Evolutionary conservation across 2,797 vertebrate genomes (phyloP).

Genomic region (Heterohyrax brucei): DNA sequence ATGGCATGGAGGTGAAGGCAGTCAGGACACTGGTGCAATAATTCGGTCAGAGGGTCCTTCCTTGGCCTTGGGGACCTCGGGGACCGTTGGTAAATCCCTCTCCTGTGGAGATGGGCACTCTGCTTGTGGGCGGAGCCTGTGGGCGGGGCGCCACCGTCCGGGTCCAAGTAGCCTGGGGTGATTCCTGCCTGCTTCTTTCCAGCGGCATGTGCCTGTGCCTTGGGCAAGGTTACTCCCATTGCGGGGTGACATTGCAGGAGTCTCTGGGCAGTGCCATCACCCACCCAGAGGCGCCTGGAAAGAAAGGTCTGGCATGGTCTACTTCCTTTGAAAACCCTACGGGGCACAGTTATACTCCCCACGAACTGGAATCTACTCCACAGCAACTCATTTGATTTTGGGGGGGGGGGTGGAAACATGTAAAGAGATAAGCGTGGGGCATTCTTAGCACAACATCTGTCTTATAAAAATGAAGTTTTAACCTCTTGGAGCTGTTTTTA

Average conservation of each 20-base stretch:
- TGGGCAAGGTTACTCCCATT: not conserved
- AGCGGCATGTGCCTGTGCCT: not conserved
- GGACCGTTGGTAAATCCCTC: not conserved
- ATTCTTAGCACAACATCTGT: not conserved
- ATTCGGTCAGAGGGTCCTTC: not conserved
- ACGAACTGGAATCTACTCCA: too few relatives aligned
- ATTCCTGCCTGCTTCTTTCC: not conserved
- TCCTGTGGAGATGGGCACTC: not conserved
- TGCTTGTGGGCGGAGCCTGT: accelerated
- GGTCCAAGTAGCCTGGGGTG: not conserved
- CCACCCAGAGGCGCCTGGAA: not conserved
- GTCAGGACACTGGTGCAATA: not conserved
- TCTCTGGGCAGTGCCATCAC: not conserved
- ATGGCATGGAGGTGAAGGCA: not conserved
- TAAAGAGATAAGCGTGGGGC: not conserved
- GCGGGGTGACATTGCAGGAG: not conserved
- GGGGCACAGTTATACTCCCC: not conserved
- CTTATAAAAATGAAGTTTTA: not conserved
- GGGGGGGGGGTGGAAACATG: not conserved
- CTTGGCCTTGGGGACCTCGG: not conserved
- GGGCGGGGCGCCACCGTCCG: too few relatives aligned
- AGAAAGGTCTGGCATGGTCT: not conserved
- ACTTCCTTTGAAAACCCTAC: not conserved
- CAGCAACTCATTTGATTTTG: too few relatives aligned
- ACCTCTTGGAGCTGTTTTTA: not conserved